Conservation (phyloP, 2,888 invertebrate genomes). For the Amorpha juglandis region DNA sequence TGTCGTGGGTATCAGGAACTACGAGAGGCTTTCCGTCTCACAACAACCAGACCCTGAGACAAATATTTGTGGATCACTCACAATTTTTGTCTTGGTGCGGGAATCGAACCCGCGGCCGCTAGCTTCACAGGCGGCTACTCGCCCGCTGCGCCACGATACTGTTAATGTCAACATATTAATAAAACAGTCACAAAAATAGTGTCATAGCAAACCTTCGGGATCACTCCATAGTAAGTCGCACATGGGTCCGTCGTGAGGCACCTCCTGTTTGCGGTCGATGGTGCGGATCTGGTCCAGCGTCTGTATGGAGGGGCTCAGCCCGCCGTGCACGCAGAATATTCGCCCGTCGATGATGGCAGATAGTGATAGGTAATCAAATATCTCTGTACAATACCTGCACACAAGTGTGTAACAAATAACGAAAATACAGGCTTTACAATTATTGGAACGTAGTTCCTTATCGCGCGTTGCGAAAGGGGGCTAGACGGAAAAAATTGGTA, state of each 20-base stretch:
- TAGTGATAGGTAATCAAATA: conserved; percentile 98
- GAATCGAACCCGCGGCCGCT: no score
- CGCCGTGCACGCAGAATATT: conserved; percentile 99
- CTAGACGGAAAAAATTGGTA: no score
- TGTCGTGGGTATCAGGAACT: no score
- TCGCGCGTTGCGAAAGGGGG: no score
- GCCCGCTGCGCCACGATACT: no score
- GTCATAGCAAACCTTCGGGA: conserved; percentile 91
- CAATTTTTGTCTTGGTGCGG: no score
- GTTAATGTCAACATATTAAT: no score
- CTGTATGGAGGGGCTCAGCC: conserved; percentile 98
- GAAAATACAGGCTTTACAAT: not conserved
- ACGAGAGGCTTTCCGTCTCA: no score
- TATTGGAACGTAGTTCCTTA: no score
- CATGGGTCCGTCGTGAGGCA: conserved; percentile 99
- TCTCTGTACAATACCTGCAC: conserved; percentile 96
- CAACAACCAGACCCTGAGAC: no score
- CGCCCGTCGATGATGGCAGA: conserved; percentile 99
- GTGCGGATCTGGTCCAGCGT: conserved; percentile 99
- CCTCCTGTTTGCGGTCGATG: conserved; percentile 99
- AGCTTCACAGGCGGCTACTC: no score
- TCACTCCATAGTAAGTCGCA: conserved; percentile 99
- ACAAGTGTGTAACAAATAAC: conserved; percentile 19
- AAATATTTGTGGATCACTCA: no score
- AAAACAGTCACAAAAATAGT: not conserved